A percentile compares a stretch with the other conserved stretches of the same genome.
These are phyloP conservation scores for Ia io DNA, from an alignment of 2,113 vertebrate genomes.

Conservation along the genomic window DNA sequence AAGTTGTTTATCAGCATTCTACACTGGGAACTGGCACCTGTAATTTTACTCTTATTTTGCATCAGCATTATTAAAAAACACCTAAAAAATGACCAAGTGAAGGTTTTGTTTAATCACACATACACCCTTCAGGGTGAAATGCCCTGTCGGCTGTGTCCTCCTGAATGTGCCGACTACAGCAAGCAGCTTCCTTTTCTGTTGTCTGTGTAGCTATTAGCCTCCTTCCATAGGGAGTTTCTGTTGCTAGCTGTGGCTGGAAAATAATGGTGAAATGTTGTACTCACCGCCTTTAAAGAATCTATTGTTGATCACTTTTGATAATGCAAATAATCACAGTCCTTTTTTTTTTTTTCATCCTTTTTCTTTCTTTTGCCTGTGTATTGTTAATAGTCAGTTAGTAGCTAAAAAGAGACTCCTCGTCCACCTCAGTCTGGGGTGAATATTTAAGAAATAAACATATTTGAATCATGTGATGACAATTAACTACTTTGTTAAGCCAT, in stretches of 20 bases:
- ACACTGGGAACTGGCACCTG: slow-evolving; percentile 79
- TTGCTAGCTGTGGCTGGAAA: neutral
- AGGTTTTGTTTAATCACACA: slow-evolving; percentile 58
- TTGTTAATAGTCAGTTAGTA: neutral
- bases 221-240: slow-evolving; percentile 40
- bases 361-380: neutral
- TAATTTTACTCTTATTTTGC: slow-evolving; percentile 82
- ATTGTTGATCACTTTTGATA: neutral
- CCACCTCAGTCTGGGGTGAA: neutral
- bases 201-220: neutral
- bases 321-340: neutral
- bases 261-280: slow-evolving; percentile 44
- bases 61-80: slow-evolving; percentile 81
- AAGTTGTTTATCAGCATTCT: slow-evolving; percentile 85
- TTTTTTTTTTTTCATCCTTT: slow-evolving; percentile 9
- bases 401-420: neutral
- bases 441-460: slow-evolving; percentile 4
- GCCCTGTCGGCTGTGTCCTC: slow-evolving; percentile 23
- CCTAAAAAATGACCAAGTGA: slow-evolving; percentile 61
- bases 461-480: neutral
- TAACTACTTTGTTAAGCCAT: neutral
- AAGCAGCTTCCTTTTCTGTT: slow-evolving; percentile 19
- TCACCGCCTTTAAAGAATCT: neutral
- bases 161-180: slow-evolving; percentile 36
- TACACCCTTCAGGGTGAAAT: neutral